Base-by-base conservation (phyloP, 2,113 vertebrate genomes). In the Phoxinus phoxinus region DNA sequence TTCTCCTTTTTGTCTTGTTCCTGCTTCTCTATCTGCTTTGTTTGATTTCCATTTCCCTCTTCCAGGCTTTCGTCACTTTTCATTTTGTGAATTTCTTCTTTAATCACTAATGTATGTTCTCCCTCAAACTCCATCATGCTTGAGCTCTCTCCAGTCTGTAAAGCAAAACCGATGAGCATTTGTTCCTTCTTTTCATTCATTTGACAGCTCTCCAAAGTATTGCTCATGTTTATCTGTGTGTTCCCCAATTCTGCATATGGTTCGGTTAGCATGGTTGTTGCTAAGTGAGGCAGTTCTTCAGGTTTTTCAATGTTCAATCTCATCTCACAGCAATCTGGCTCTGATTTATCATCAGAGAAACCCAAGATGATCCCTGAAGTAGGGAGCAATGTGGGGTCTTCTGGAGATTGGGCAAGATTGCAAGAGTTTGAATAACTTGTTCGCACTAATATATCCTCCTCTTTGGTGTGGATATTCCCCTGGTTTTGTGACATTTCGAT, bases 271-370 rank as follows among this genome's bases (percentile, higher is more conserved):
- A 27, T 35, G 30, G 61, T 25, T 84, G 58, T 72, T 35, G 21
- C 1, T 76, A 74, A 74, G 25, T 12, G 23, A 59, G 48, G 46
- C 46, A 10, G 15, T 21, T 84, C 32, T 27, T 56, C 46, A 65
- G 12, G n/a, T 75, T 30, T 74, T n/a, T 71, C 27, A 59, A 19
- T 37, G 58, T 44, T 46, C 32, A 81, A 75, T 84, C 78, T 30
- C 9, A 15, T 27, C 27, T 80, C 25, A 74, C 19, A 32, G 48
- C 32, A 35, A 5, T 27, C 56, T 27, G 30, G 46, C n/a, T 44
- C 19, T 44, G 41, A 79, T 44, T 71, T 27, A 46, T 75, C 56
- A 81, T 37, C 23, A 65, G n/a, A 32, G 8, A 25, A 65, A 84
- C n/a, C 23, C 1, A 23, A 27, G 0, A 1, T 56, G 7, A n/a